Evolutionary conservation across 2,113 vertebrate genomes (phyloP).

Genomic region (Odontesthes bonariensis): DNA sequence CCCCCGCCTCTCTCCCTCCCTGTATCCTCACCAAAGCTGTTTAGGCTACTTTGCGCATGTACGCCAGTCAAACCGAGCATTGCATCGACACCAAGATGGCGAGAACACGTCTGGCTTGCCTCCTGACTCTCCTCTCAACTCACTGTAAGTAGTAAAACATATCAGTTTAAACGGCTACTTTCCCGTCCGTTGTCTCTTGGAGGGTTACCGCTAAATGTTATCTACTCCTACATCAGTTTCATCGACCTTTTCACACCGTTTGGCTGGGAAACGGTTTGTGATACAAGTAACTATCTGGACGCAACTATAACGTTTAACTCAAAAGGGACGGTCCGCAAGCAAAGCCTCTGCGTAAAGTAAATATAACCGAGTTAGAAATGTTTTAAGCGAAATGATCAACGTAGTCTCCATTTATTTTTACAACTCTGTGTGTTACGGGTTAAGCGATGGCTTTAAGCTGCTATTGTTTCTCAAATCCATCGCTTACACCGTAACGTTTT

Average conservation of each 20-base stretch:
- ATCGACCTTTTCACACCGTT: background rate
- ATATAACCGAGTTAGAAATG: background rate
- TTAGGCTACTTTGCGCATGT: slow-evolving; percentile 82
- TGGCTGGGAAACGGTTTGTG: background rate
- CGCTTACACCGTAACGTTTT: background rate
- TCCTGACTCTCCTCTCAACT: slow-evolving; percentile 82
- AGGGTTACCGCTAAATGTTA: background rate
- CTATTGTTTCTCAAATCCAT: slow-evolving; percentile 35
- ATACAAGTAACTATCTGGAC: slow-evolving; percentile 31
- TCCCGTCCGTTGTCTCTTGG: background rate
- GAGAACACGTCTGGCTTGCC: slow-evolving; percentile 81
- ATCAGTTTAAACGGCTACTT: background rate
- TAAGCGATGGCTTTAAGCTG: background rate
- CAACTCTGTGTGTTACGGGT: slow-evolving; percentile 5
- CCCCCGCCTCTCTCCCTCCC: slow-evolving; percentile 55
- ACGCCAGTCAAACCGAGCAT: slow-evolving; percentile 72
- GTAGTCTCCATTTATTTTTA: slow-evolving; percentile 46
- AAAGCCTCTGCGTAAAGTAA: background rate
- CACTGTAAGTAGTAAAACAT: slow-evolving; percentile 78
- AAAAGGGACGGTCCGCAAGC: slow-evolving; percentile 3
- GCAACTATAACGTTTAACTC: slow-evolving; percentile 60
- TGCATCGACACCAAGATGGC: slow-evolving; percentile 86
- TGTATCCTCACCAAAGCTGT: slow-evolving; percentile 70
- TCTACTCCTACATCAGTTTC: slow-evolving; percentile 30
- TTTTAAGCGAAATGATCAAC: background rate